A percentile compares a stretch with the other conserved stretches of the same genome.
Evolutionary conservation across 2,113 vertebrate species (phyloP).

Genomic region (Prionailurus bengalensis): DNA sequence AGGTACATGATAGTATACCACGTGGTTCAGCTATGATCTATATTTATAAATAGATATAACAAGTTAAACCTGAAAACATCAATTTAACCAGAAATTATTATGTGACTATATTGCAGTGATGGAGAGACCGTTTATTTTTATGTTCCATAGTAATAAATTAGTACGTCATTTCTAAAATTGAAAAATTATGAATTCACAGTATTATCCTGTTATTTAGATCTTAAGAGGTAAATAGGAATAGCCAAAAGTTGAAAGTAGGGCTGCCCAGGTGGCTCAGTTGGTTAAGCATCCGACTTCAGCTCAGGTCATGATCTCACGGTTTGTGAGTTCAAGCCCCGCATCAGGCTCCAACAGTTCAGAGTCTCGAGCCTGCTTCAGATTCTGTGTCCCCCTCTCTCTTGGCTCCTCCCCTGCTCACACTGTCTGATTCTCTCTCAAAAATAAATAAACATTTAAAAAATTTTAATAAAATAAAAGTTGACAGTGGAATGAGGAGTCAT

Average conservation of each 20-base stretch:
- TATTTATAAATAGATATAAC: not conserved
- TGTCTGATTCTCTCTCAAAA: too few relatives aligned
- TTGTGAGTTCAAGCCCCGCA: too few relatives aligned
- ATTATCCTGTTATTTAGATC: constrained; percentile 5
- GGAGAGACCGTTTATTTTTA: not conserved
- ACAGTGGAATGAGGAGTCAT: not conserved
- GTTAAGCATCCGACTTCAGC: too few relatives aligned
- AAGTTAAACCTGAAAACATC: not conserved
- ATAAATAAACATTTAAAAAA: too few relatives aligned
- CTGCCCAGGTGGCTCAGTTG: too few relatives aligned
- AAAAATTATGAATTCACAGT: constrained; percentile 20
- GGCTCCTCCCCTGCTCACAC: too few relatives aligned
- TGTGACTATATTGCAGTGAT: not conserved
- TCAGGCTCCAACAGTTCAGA: too few relatives aligned
- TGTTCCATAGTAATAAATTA: not conserved
- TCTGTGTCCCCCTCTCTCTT: too few relatives aligned
- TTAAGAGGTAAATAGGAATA: constrained; percentile 1
- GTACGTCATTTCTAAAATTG: constrained; percentile 45
- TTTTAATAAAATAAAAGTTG: not conserved
- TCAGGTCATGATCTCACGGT: too few relatives aligned
- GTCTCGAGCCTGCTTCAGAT: too few relatives aligned
- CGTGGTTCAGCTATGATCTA: not conserved
- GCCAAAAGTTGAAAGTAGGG: not conserved
- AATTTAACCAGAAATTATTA: not conserved
- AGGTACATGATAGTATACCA: not conserved